Evolutionary conservation across 2,888 invertebrate species (phyloP), one percentile per base, ranked within the genome.

Genomic region (Notodonta dromedarius): DNA sequence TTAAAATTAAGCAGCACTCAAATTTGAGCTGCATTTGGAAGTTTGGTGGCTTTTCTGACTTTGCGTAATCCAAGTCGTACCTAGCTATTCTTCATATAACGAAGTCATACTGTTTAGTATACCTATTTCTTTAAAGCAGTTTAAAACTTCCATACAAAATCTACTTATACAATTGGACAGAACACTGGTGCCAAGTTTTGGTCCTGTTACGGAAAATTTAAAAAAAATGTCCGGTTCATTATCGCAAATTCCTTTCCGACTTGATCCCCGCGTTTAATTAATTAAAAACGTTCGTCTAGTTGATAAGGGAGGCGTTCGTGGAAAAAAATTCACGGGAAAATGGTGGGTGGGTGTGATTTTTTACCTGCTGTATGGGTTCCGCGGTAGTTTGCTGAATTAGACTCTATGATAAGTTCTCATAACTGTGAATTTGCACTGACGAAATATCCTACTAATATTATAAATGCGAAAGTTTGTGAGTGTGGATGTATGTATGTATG

Each of bases 231-330:
- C 66, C 62, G 64, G 75, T 80, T 82, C 80, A 82, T 79, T 82
- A 81, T 79, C 73, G 58, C 76, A 71, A 78, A 77, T 75, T 74
- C 74, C 73, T 71, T 74, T 66, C 65, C 66, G 70, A 76, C 71
- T 72, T 65, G 74, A 78, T 69, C 63, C 62, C 13, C 69, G 74
- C 72, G 78, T 83, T 82, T 83, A 82, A 83, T 82, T 82, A 82
- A 83, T 83, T 82, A 83, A 83, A 82, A 83, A 75, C 76, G 73
- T 65, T 66, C 70, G 76, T 75, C 77, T 68, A 67, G 69, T 74
- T 74, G 77, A 75, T 71, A 82, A 76, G 72, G 77, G 71, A 69
- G 69, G 60, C 46, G 5, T n/a, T 46, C 46, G 46, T 46, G 46
- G 11, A 46, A 46, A 4, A 24, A n/a, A n/a, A 6, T 46, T 46